Base-by-base conservation (phyloP, 2,797 vertebrate genomes). In the Heterohyrax brucei region DNA sequence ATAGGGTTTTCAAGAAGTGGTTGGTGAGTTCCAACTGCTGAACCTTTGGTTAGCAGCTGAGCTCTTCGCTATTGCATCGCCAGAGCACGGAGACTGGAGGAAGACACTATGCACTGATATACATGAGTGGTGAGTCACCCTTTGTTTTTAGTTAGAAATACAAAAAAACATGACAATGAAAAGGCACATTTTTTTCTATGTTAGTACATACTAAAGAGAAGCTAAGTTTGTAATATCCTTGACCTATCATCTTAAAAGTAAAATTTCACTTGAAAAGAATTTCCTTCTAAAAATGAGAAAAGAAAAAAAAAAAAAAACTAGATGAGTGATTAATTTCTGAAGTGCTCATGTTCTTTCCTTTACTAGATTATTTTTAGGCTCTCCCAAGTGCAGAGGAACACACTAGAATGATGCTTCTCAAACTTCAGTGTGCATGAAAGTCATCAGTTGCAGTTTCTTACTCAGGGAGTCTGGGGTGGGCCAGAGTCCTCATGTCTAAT, bases 311-410 rank as follows among this genome's bases (percentile, higher is more conserved):
- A 39, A 39, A 39, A 39, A 30, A 59, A 83, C 56, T 1, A 10
- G 85, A 61, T 39, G 44, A 91, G 93, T 87, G 95, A 95, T 85
- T 94, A 92, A 81, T 86, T 94, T 96, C 95, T 96, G 80, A 97
- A 97, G 86, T 94, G 70, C 68, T 87, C 78, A 91, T 82, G n/a
- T 72, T 89, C 89, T 95, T 10, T 81, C 30, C 91, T 89, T 93
- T 28, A 87, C 62, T 5, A 66, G 62, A 22, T 93, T 96, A 95
- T 96, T 95, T 97, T 97, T 95, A 96, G 88, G 53, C 59, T 93
- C 44, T 91, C 7, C 28, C 93, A 39, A 61, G 46, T 94, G 9
- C 87, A 84, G 89, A 95, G 48, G 14, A 33, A 64, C 14, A 64
- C 66, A 66, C 28, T 53, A 66, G 19, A 82, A 39, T 28, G 85